Evolutionary conservation across 2,888 invertebrate genomes (phyloP), one percentile per base, ranked within the genome.

Genomic region (Morpho achilles): DNA sequence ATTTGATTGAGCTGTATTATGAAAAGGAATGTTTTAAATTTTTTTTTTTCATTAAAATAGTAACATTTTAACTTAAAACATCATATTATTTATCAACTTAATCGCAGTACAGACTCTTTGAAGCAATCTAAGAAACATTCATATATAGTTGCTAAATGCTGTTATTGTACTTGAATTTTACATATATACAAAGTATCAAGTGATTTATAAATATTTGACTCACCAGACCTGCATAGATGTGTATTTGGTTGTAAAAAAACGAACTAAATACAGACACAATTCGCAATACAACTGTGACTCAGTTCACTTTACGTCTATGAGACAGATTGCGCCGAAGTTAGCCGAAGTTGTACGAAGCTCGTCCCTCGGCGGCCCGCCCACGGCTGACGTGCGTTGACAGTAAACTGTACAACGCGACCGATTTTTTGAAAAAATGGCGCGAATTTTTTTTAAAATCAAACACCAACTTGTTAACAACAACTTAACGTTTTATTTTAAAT

Each of bases 401-500:
- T 82, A 81, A 85, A 79, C 81, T 80, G 79, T 76, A 72, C 74
- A 69, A 76, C 75, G 80, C 84, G 81, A 75, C 76, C 75, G 70
- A 77, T 76, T 81, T 73, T 68, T 67, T 70, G 73, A 74, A 81
- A 82, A 82, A 79, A 80, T 72, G 78, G 80, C 80, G 84, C 77
- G 78, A 80, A 75, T 68, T 63, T 60, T 68, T 32, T 32, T 32
- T 1, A 32, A 32, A 32, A 5, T 32, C 5, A 5, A 32, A 32
- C 32, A 32, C 5, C 4, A 32, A 32, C 32, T 32, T 5, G 32
- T 32, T n/a, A n/a, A n/a, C n/a, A n/a, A n/a, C n/a, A 32, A 32
- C 32, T 5, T 5, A 5, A 32, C 16, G 5, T 32, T 32, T 32
- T 32, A 32, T 32, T 32, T 32, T 32, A 3, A 32, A 32, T 16